Evolutionary conservation across 2,113 vertebrate genomes (phyloP), one percentile per base, ranked within the genome.

Genomic region (Elachura formosa): DNA sequence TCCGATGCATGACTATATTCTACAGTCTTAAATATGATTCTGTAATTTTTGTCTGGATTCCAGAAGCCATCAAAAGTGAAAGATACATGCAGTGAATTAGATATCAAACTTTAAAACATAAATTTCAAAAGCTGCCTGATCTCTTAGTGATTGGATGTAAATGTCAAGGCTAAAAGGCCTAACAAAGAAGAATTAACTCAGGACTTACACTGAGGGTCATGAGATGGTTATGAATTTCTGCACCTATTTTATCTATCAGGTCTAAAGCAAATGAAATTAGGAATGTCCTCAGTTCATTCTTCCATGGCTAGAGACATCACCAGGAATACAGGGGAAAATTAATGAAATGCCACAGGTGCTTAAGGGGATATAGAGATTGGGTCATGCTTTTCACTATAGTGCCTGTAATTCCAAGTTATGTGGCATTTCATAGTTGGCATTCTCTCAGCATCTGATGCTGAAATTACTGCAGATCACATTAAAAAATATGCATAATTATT

Each of bases 201-300:
- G n/a, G 13, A 45, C 14, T 88, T 86, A 41, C 14, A 48, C 7
- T 25, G 11, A 55, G 19, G 72, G 8, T 55, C 0, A 0, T 75
- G 40, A 67, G 23, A 14, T 16, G 51, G 31, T 25, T 80, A 5
- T 87, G 28, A 43, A 36, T 92, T 90, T 51, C 11, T 13, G 6
- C 31, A 55, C 12, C 3, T 78, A 7, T 75, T 68, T 72, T 79
- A 36, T 40, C 28, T 55, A 7, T 40, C 0, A 0, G 6, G 3
- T 12, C 3, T 64, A 22, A 83, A 67, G 34, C 10, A 59, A 62
- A 61, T 5, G 20, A n/a, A 19, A 18, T 1, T 4, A 46, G 12
- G 1, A 22, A 43, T 18, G 5, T 43, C 18, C 36, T 68, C 2
- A 0, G 3, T 79, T 90, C 7, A 64, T 26, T 79, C 36, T 75